phyloP scores from a whole-genome alignment of 2,888 invertebrate species.

The Brachyopa scutellaris region DNA sequence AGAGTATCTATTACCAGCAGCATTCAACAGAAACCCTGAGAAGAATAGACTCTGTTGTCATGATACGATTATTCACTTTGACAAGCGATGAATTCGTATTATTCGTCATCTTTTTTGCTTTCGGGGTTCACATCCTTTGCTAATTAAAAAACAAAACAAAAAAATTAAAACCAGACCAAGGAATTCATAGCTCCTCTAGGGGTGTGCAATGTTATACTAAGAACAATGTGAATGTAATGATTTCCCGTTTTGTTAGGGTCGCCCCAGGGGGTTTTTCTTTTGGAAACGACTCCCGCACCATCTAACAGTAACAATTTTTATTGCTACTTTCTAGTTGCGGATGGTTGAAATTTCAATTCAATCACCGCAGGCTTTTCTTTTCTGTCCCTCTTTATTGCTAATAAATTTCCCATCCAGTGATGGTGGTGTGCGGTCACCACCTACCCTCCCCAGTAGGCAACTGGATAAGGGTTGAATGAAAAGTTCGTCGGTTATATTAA shows the following conservation, averaged over 20 bases:
- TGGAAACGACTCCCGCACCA: background rate
- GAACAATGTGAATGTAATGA: background rate
- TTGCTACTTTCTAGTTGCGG: conserved; percentile 26
- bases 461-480: conserved; percentile 31
- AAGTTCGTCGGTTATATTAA: conserved; percentile 45
- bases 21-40: conserved; percentile 15
- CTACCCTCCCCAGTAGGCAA: too few relatives aligned
- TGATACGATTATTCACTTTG: conserved; percentile 18
- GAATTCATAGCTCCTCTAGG: too few relatives aligned
- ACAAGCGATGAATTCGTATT: background rate
- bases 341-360: conserved; percentile 51
- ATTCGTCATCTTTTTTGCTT: background rate
- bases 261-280: background rate
- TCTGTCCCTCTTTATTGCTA: conserved; percentile 38
- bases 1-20: too few relatives aligned
- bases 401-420: conserved; percentile 9
- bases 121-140: background rate
- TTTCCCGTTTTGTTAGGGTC: background rate
- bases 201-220: background rate
- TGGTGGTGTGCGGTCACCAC: background rate
- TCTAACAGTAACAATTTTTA: conserved; percentile 27
- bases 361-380: conserved; percentile 40
- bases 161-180: too few relatives aligned
- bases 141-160: conserved; percentile 5
- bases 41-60: conserved; percentile 19